Evolutionary conservation across 2,888 invertebrate genomes (phyloP).

Genomic region (Drosophila subquinaria): DNA sequence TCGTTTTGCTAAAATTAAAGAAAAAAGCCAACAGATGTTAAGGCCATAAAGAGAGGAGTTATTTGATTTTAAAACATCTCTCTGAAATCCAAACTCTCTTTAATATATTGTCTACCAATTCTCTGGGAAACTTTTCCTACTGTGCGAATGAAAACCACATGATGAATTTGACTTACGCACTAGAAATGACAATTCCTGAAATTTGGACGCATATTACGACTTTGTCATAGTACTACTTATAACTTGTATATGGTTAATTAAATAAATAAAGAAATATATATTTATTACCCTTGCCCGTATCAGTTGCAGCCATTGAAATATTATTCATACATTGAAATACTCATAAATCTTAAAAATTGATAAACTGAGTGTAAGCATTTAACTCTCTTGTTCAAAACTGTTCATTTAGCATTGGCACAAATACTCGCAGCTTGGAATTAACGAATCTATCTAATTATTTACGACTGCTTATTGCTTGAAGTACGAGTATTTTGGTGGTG

Average conservation of each 20-base stretch:
- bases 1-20: constrained; percentile 39
- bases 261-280: constrained; percentile 11
- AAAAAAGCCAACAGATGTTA: constrained; percentile 27
- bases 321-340: constrained; percentile 6
- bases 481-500: constrained; percentile 3
- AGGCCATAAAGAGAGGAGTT: constrained; percentile 24
- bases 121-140: neutral
- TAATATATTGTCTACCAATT: neutral
- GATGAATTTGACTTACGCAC: constrained; percentile 2
- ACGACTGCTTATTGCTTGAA: constrained; percentile 12
- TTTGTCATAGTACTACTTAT: neutral
- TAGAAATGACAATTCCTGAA: constrained; percentile 3
- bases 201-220: neutral
- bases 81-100: neutral
- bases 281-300: constrained; percentile 13
- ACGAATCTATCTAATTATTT: constrained; percentile 16
- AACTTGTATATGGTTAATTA: constrained; percentile 20
- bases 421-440: constrained; percentile 1
- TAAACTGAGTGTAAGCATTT: constrained; percentile 31
- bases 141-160: constrained; percentile 1
- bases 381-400: constrained; percentile 13
- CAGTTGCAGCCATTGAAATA: constrained; percentile 7
- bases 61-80: constrained; percentile 1
- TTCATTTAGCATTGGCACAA: constrained; percentile 8
- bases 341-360: constrained; percentile 51